Base-by-base conservation (phyloP, 2,113 vertebrate species). In the Orycteropus afer region DNA sequence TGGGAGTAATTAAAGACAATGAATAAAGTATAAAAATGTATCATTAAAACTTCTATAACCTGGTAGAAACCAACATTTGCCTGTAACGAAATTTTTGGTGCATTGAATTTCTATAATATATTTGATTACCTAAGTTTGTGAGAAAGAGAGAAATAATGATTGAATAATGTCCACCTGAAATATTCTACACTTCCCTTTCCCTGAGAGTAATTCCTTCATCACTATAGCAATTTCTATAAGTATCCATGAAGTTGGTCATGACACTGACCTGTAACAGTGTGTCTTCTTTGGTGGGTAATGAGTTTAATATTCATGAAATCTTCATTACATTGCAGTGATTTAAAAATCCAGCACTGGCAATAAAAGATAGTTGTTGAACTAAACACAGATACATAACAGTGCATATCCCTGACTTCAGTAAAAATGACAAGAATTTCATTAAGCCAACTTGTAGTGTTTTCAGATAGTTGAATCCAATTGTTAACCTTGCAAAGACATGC, bases 391-490 rank as follows among this genome's bases (percentile, higher is more conserved):
- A 59, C 22, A 96, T 94, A 90, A 37, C 7, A 95, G 22, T 12
- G n/a, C 57, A 91, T 88, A 11, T 9, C 59, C 40, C 90, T 83
- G 73, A 63, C 76, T 74, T 95, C 67, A 7, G 96, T 93, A 53
- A 69, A 95, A 97, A 96, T 89, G 6, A 93, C 95, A 97, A 63
- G 15, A 94, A 96, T 90, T 87, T n/a, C 83, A 95, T 89, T 82
- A 89, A 63, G 23, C 7, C 79, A 47, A 91, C 42, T 78, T 45
- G 49, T 95, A 93, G 63, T 65, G 6, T 91, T 89, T 96, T 94
- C 78, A 92, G 51, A 69, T 59, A 96, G 49, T 47, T 96, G 86
- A 73, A 96, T 25, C 86, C 53, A 93, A 97, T 73, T n/a, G 82
- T 15, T 67, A 91, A 89, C 61, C 37, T 94, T 93, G n/a, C 82